Percentiles rank a stretch among this genome's conserved stretches.
Conservation (phyloP, 2,113 vertebrate species). For the Irena cyanogastra region DNA sequence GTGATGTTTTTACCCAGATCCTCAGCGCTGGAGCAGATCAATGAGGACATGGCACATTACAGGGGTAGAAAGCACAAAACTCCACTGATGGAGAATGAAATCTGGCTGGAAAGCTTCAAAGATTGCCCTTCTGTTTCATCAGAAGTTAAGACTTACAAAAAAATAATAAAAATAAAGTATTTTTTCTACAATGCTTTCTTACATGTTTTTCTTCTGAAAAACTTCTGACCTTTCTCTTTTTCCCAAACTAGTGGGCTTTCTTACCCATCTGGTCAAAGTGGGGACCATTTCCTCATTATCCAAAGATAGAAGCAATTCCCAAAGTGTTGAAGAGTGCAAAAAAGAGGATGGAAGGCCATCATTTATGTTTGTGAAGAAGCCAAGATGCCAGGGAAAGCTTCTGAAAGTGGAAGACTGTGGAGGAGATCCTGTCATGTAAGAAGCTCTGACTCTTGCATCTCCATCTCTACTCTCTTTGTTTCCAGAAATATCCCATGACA, state of each 20-base stretch:
- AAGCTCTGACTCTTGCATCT: neutral
- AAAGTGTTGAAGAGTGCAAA: neutral
- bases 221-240: neutral
- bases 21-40: neutral
- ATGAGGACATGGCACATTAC: neutral
- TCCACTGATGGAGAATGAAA: neutral
- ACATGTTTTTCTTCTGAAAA: neutral
- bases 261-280: neutral
- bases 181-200: neutral
- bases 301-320: neutral
- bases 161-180: neutral
- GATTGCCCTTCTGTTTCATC: neutral
- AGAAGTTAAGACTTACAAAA: neutral
- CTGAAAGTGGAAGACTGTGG: neutral
- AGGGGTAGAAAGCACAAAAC: neutral
- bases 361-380: neutral
- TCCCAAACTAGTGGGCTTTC: neutral
- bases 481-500: neutral
- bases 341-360: neutral
- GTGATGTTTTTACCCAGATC: neutral
- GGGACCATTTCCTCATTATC: neutral
- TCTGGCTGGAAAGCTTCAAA: neutral
- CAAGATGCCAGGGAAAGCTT: neutral
- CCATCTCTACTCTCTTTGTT: neutral
- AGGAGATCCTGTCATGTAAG: rapidly evolving